Conservation (phyloP, 2,888 invertebrate species). For the Endomychus coccineus region DNA sequence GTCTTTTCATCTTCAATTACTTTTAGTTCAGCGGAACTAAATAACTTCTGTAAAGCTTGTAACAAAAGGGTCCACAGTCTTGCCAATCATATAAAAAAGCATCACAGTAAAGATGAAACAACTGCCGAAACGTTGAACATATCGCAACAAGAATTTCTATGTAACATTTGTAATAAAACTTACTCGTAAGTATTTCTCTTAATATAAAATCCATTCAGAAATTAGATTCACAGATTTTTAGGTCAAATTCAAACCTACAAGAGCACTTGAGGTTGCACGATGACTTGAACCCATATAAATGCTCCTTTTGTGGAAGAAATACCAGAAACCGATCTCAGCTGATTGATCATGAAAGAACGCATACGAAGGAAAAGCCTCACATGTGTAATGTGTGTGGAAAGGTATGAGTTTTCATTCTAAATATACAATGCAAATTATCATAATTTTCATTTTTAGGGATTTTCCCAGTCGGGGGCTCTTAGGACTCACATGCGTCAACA, state of each 20-base stretch:
- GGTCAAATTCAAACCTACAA: slow-evolving; percentile 28
- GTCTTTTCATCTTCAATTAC: too few species aligned
- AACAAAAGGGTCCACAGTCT: slow-evolving; percentile 14
- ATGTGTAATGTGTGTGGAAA: slow-evolving; percentile 31
- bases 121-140: too few species aligned
- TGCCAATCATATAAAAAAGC: slow-evolving; percentile 8
- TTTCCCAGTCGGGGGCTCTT: slow-evolving; percentile 35
- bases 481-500: slow-evolving; percentile 37
- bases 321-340: slow-evolving; percentile 30
- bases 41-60: slow-evolving; percentile 16
- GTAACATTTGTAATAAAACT: slow-evolving; percentile 25
- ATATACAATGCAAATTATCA: not conserved
- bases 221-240: slow-evolving; percentile 11
- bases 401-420: slow-evolving; percentile 13
- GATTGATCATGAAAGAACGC: slow-evolving; percentile 31
- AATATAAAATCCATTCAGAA: not conserved
- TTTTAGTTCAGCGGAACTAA: too few species aligned
- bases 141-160: slow-evolving; percentile 15
- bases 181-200: slow-evolving; percentile 21
- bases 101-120: too few species aligned
- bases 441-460: slow-evolving; percentile 21
- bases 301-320: slow-evolving; percentile 33
- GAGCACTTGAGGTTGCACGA: slow-evolving; percentile 33
- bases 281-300: slow-evolving; percentile 31
- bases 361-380: slow-evolving; percentile 34